Evolutionary conservation across 1,140 invertebrate genomes (phyloP).

Genomic region (Drosophila ogumai): DNA sequence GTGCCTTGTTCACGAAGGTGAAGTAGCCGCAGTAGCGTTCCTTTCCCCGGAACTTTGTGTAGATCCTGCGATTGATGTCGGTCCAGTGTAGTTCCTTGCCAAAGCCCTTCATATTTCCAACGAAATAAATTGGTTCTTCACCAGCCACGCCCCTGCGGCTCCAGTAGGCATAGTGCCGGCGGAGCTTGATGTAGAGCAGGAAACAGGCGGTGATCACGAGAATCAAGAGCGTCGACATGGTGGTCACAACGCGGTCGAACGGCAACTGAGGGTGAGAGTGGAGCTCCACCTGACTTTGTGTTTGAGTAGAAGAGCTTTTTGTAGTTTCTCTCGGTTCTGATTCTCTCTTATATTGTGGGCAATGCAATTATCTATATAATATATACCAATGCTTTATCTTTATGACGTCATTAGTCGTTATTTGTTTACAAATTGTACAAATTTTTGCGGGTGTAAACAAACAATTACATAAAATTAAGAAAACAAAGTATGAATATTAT

Average conservation of each 20-base stretch:
- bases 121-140: slow-evolving; percentile 36
- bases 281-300: not conserved
- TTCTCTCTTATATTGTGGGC: not conserved
- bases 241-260: not conserved
- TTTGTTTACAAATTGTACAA: not conserved
- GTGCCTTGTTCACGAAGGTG: slow-evolving; percentile 57
- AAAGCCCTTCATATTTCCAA: slow-evolving; percentile 71
- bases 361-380: slow-evolving; percentile 3
- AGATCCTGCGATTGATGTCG: slow-evolving; percentile 66
- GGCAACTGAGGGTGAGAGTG: slow-evolving; percentile 28
- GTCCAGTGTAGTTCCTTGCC: slow-evolving; percentile 55
- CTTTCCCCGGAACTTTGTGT: slow-evolving; percentile 37
- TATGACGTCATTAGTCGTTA: not conserved
- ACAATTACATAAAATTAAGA: too few relatives aligned
- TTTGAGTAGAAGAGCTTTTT: slow-evolving; percentile 32
- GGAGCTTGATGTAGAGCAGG: slow-evolving; percentile 45
- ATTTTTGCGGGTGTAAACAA: too few relatives aligned
- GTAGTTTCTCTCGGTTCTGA: not conserved
- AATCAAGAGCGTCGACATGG: slow-evolving; percentile 41
- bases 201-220: slow-evolving; percentile 16
- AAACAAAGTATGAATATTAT: too few relatives aligned
- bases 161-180: slow-evolving; percentile 84
- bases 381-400: not conserved
- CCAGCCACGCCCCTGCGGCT: slow-evolving; percentile 79
- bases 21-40: slow-evolving; percentile 66